Evolutionary conservation across 2,797 vertebrate genomes (phyloP).

Genomic region (Lagodon rhomboides): DNA sequence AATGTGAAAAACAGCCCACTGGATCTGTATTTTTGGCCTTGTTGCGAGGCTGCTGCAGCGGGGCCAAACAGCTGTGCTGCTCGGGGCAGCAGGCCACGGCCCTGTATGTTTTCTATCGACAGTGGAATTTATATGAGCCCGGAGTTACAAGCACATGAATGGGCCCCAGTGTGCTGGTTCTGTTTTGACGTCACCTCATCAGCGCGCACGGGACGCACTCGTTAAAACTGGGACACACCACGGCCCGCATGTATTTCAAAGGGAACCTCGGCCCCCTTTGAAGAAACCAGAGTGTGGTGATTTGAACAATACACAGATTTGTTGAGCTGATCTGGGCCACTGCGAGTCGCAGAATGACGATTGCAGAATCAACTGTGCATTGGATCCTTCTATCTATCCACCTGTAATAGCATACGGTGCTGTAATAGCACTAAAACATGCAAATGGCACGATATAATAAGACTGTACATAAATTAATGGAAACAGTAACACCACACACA

Average conservation of each 20-base stretch:
- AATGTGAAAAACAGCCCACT: slow-evolving; percentile 27
- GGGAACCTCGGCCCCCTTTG: slow-evolving; percentile 34
- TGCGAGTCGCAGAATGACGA: background rate
- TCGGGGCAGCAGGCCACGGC: slow-evolving; percentile 58
- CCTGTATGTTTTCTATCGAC: slow-evolving; percentile 82
- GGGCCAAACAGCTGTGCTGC: slow-evolving; percentile 78
- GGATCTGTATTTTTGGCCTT: slow-evolving; percentile 35
- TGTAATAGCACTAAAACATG: background rate
- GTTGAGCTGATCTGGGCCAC: slow-evolving; percentile 20
- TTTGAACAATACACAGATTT: slow-evolving; percentile 39
- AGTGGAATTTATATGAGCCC: slow-evolving; percentile 84
- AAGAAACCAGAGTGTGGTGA: slow-evolving; percentile 25
- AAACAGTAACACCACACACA: slow-evolving; percentile 69
- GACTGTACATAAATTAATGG: background rate
- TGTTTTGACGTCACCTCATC: slow-evolving; percentile 77
- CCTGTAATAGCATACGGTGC: background rate
- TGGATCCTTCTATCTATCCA: background rate
- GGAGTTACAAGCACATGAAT: slow-evolving; percentile 81
- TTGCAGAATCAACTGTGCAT: background rate
- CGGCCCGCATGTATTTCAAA: slow-evolving; percentile 56
- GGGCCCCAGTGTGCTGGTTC: slow-evolving; percentile 76
- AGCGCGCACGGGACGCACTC: slow-evolving; percentile 59
- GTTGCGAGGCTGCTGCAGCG: slow-evolving; percentile 23
- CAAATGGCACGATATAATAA: background rate
- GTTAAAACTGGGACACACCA: slow-evolving; percentile 58